These are phyloP conservation scores for Oconnorella tubifera DNA, from an alignment of 2,888 invertebrate genomes.

Conservation along the genomic window DNA sequence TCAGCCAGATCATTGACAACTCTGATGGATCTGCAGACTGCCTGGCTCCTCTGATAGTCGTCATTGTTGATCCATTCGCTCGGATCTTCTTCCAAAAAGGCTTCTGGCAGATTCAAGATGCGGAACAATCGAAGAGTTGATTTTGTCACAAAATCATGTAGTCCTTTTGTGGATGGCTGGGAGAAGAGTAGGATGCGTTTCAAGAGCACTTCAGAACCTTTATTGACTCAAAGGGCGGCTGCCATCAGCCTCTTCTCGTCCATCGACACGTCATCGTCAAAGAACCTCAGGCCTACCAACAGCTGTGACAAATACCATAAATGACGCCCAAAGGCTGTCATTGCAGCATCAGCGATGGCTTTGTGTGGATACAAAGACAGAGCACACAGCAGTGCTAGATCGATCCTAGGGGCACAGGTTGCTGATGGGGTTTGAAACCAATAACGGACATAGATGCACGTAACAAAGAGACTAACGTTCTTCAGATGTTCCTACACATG, in stretches of 20 bases:
- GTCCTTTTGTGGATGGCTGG: background rate
- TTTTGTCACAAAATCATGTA: constrained; percentile 2
- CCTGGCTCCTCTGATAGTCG: constrained; percentile 2
- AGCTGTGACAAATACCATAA: background rate
- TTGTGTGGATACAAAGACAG: constrained; percentile 2
- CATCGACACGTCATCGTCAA: constrained; percentile 5
- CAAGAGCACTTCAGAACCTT: background rate
- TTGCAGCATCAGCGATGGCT: background rate
- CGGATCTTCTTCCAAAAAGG: constrained; percentile 6
- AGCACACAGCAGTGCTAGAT: background rate
- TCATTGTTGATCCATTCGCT: constrained; percentile 6
- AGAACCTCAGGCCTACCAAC: background rate
- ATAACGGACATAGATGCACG: background rate
- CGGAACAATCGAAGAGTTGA: background rate
- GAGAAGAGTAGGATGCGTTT: background rate
- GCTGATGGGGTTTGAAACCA: background rate
- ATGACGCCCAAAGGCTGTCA: background rate
- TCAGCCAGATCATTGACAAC: constrained; percentile 8
- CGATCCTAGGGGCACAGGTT: background rate
- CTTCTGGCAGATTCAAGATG: constrained; percentile 3
- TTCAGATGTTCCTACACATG: background rate
- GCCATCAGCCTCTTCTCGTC: constrained; percentile 5
- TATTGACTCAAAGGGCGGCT: background rate
- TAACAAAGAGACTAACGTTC: background rate
- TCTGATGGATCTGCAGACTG: background rate